These are phyloP conservation scores for Portunus trituberculatus DNA, from an alignment of 1,140 invertebrate species.

Conservation along the genomic window DNA sequence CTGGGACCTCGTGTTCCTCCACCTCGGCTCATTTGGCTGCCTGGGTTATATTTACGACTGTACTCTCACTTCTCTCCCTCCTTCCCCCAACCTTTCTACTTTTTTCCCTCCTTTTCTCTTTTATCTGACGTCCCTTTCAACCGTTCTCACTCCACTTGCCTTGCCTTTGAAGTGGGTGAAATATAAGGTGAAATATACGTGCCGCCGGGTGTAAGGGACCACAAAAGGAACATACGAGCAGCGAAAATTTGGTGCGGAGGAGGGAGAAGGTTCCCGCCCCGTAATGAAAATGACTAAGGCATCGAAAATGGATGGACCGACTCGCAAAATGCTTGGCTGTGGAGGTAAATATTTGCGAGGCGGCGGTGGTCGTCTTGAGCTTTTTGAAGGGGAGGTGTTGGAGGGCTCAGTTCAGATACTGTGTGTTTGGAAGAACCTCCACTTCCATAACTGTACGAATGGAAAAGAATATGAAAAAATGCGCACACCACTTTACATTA, in stretches of 20 bases:
- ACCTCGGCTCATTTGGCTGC: neutral
- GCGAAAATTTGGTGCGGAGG: neutral
- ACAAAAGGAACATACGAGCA: neutral
- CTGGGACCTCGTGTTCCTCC: neutral
- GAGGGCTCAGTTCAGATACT: too few species aligned
- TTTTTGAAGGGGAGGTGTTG: too few species aligned
- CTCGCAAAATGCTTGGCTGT: too few species aligned
- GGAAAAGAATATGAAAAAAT: too few species aligned
- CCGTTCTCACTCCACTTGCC: neutral
- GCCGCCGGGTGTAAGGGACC: neutral
- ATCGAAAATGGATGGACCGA: neutral
- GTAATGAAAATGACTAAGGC: neutral
- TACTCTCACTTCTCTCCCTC: neutral
- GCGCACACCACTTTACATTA: too few species aligned
- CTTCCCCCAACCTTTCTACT: neutral
- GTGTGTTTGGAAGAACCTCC: too few species aligned
- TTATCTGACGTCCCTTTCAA: neutral
- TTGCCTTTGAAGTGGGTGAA: neutral
- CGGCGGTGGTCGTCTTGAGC: neutral
- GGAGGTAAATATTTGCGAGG: neutral
- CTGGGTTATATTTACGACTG: neutral
- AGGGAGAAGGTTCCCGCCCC: neutral
- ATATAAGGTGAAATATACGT: neutral
- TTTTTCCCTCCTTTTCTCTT: neutral
- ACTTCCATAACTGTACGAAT: too few species aligned